phyloP scores from a whole-genome alignment of 2,888 invertebrate species.

The Anticlea derivata region DNA sequence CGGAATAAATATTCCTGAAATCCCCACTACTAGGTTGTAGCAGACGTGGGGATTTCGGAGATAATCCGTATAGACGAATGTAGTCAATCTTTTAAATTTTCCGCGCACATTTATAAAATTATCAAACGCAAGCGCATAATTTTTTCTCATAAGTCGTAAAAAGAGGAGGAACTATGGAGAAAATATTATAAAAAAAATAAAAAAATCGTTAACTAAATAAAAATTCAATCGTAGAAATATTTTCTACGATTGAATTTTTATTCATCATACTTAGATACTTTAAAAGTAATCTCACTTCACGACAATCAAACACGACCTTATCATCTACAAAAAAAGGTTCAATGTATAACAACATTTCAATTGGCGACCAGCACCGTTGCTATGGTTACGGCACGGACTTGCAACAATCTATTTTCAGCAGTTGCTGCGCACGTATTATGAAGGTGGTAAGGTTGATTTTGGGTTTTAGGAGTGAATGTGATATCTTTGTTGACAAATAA shows the following conservation, averaged over 20 bases:
- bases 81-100: too few species aligned
- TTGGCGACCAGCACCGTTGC: constrained; percentile 57
- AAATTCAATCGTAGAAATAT: constrained; percentile 53
- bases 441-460: constrained; percentile 38
- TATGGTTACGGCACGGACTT: constrained; percentile 72
- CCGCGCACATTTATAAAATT: too few species aligned
- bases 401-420: constrained; percentile 37
- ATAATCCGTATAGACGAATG: too few species aligned
- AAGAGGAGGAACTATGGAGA: too few species aligned
- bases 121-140: too few species aligned
- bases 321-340: constrained; percentile 22
- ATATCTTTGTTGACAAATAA: constrained; percentile 53
- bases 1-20: too few species aligned
- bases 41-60: too few species aligned
- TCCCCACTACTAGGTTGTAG: too few species aligned
- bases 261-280: too few species aligned
- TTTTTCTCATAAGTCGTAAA: not conserved
- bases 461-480: constrained; percentile 21
- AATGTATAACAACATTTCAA: constrained; percentile 37
- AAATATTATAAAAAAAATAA: not conserved
- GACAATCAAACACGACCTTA: constrained; percentile 23
- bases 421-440: constrained; percentile 19
- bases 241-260: too few species aligned
- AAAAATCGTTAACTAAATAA: constrained; percentile 42
- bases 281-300: constrained; percentile 24